Evolutionary conservation across 1,140 invertebrate species (phyloP).

Genomic region (Drosophila sp.): DNA sequence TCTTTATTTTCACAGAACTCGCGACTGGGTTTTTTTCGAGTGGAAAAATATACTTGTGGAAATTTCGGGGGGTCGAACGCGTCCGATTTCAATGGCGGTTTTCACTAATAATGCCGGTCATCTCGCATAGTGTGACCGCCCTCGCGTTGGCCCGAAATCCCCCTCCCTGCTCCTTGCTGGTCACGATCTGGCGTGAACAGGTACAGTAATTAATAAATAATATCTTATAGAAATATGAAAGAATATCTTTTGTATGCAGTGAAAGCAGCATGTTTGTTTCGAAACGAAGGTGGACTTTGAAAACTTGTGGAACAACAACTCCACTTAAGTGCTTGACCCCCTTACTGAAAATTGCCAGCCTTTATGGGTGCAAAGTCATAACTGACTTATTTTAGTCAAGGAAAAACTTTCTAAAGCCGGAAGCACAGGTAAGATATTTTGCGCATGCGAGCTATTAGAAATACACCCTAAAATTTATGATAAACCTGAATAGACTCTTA

Average conservation of each 20-base stretch:
- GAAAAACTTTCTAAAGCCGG: constrained; percentile 97
- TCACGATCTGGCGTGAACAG: constrained; percentile 83
- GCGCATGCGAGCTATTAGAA: neutral
- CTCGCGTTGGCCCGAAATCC: no score
- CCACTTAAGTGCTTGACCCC: constrained; percentile 95
- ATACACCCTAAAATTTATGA: no score
- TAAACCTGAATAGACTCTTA: no score
- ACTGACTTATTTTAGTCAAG: constrained; percentile 98
- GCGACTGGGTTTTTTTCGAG: no score
- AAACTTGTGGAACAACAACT: constrained; percentile 99
- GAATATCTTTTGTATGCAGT: constrained; percentile 91
- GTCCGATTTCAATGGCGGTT: no score
- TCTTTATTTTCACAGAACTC: no score
- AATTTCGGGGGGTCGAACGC: no score
- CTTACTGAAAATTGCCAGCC: constrained; percentile 92
- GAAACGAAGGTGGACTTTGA: constrained; percentile 96
- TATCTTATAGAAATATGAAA: neutral
- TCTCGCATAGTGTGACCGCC: no score
- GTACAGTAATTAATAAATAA: constrained; percentile 84
- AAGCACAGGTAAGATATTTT: constrained; percentile 89
- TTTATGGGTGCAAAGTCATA: constrained; percentile 91
- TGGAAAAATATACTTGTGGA: no score
- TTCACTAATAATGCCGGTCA: no score
- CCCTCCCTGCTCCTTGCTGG: no score
- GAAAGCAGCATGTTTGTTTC: constrained; percentile 99